Evolutionary conservation across 2,888 invertebrate genomes (phyloP), one percentile per base, ranked within the genome.

Genomic region (Melieria picta): DNA sequence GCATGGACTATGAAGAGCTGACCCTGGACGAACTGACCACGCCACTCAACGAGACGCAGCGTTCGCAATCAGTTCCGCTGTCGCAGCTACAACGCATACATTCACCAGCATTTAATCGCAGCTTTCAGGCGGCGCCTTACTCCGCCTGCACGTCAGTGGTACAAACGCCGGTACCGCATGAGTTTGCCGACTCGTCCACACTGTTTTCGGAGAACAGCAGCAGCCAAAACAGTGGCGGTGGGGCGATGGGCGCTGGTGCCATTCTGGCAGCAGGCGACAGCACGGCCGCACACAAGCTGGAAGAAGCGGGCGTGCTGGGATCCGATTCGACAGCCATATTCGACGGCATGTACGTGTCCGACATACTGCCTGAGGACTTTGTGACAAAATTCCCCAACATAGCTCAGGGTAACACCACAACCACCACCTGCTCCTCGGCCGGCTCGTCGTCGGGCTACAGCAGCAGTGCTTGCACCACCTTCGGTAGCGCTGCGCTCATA

Each of bases 11-110:
- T 56, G 56, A 58, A 11, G 65, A 68, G 61, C 72, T 62, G 43
- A 52, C 72, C 65, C 42, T 57, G 66, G 75, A 13, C 74, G 75
- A 47, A 76, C 74, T 61, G 78, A 48, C 56, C 48, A 73, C 60
- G 43, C 74, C 71, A 46, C 75, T 79, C 48, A 77, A 65, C 50
- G 75, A 58, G 57, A 82, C 81, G 13, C 83, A 84, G 66, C 89
- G 95, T 67, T 94, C 94, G 7, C 94, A 94, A 80, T 94, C 94
- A 11, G 95, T 94, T 64, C 95, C 95, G 0, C 85, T 93, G 30
- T 84, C 83, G 0, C 83, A 84, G 43, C 66, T 84, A 64, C 84
- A 84, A 55, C 82, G 82, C 48, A 79, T 79, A 13, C 82, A 81
- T 46, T 81, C 83, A 7, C 84, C 85, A 45, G 80, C 80, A 47